Evolutionary conservation across 2,797 vertebrate genomes (phyloP).

Genomic region (Buceros bicornis): DNA sequence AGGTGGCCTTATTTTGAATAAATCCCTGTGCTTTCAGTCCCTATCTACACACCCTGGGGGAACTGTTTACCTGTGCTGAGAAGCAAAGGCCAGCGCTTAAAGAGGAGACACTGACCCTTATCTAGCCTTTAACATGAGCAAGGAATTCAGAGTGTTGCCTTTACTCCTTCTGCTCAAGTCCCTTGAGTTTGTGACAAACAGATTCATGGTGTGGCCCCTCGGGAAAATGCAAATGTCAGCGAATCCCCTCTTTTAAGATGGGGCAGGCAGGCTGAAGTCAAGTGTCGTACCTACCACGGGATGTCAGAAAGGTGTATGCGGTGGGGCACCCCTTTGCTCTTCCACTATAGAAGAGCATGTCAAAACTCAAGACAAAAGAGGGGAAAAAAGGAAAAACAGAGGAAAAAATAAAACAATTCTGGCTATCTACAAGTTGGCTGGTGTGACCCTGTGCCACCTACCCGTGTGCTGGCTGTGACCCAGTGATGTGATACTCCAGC

Average conservation of each 20-base stretch:
- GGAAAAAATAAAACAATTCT: background rate
- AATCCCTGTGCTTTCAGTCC: background rate
- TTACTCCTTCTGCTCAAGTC: background rate
- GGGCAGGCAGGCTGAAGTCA: background rate
- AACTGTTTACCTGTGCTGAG: constrained; percentile 25
- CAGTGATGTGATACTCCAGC: constrained; percentile 38
- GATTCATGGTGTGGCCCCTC: background rate
- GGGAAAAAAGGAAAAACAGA: rapidly evolving
- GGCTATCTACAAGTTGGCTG: constrained; percentile 45
- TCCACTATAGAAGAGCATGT: background rate
- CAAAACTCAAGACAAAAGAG: background rate
- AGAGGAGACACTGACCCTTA: constrained; percentile 23
- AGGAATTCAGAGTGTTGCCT: constrained; percentile 1
- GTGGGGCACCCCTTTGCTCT: background rate
- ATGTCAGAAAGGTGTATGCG: background rate
- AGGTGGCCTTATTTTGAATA: background rate
- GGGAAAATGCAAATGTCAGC: constrained; percentile 42
- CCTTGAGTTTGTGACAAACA: constrained; percentile 25
- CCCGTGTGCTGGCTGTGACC: constrained; percentile 49
- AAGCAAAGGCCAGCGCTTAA: constrained; percentile 25
- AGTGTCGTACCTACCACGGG: background rate
- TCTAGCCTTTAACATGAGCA: constrained; percentile 6
- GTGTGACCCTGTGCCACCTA: constrained; percentile 60
- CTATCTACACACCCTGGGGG: background rate
- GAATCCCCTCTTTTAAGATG: background rate